Conservation (phyloP, 2,888 invertebrate species). For the Drosophila melanosoma region DNA sequence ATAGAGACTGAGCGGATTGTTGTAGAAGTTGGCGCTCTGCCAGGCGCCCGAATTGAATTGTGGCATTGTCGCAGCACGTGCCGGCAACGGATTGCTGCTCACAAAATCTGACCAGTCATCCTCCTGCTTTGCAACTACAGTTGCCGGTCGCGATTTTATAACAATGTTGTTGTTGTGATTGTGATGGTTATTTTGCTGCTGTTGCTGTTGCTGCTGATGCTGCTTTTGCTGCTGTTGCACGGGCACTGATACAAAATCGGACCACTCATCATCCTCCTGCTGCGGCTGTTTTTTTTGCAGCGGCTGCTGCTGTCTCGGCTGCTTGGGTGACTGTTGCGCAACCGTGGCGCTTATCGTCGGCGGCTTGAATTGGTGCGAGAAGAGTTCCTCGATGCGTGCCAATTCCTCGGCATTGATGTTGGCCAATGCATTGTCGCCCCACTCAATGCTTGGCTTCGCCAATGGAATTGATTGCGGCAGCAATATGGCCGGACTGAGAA, state of each 20-base stretch:
- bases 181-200: conserved; percentile 28
- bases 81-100: conserved; percentile 84
- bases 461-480: conserved; percentile 81
- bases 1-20: conserved; percentile 83
- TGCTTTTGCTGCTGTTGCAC: conserved; percentile 42
- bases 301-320: conserved; percentile 27
- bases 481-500: conserved; percentile 83
- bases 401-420: conserved; percentile 85
- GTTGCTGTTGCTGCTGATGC: conserved; percentile 30
- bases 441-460: conserved; percentile 85
- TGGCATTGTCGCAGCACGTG: conserved; percentile 46
- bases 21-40: conserved; percentile 84
- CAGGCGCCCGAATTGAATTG: conserved; percentile 84
- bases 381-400: conserved; percentile 84
- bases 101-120: conserved; percentile 87
- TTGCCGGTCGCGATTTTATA: conserved; percentile 27
- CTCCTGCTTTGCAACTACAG: conserved; percentile 71
- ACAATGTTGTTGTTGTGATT: conserved; percentile 52
- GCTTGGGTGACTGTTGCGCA: conserved; percentile 59
- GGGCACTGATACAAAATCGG: conserved; percentile 86
- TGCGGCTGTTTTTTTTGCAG: conserved; percentile 28
- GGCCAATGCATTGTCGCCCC: conserved; percentile 85
- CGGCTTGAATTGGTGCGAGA: conserved; percentile 76
- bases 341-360: conserved; percentile 80
- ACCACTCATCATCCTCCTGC: conserved; percentile 86